Percentiles rank a stretch among this genome's conserved stretches.
phyloP scores from a whole-genome alignment of 2,113 vertebrate genomes.

The Thymallus thymallus region DNA sequence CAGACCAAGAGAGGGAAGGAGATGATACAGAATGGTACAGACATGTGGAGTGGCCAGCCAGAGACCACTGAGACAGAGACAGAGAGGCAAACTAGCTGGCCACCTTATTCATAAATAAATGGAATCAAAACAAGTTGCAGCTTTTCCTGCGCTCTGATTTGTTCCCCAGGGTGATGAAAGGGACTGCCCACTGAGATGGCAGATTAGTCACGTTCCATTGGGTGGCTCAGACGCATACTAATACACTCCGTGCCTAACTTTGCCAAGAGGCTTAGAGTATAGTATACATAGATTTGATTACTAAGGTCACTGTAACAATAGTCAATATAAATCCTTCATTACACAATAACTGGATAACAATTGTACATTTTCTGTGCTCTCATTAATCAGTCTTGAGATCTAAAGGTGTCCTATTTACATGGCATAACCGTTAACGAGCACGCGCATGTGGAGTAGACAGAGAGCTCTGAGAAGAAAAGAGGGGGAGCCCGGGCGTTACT shows the following conservation, averaged over 20 bases:
- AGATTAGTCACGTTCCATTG: conserved; percentile 43
- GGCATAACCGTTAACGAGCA: too few relatives aligned
- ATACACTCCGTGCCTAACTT: not conserved
- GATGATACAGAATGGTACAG: too few relatives aligned
- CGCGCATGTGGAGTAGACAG: conserved; percentile 1
- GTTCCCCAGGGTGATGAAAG: conserved; percentile 20
- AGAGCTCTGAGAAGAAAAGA: conserved; percentile 16
- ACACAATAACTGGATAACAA: too few relatives aligned
- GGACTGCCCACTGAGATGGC: conserved; percentile 32
- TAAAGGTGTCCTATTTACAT: too few relatives aligned
- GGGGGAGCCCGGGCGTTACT: conserved; percentile 20
- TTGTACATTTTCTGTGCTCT: not conserved
- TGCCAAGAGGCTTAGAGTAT: not conserved
- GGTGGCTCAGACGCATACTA: conserved; percentile 23
- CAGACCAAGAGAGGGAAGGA: not conserved
- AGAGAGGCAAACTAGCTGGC: not conserved
- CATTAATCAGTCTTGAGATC: too few relatives aligned
- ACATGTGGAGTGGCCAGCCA: too few relatives aligned
- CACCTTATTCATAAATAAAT: conserved; percentile 38
- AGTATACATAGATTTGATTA: not conserved
- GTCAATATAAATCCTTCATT: too few relatives aligned
- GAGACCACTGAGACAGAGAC: not conserved
- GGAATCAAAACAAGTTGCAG: conserved; percentile 40
- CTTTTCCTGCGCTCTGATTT: conserved; percentile 8
- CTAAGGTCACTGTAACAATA: too few relatives aligned